Evolutionary conservation across 2,797 vertebrate genomes (phyloP), one percentile per base, ranked within the genome.

Genomic region (Aphelocoma californica): DNA sequence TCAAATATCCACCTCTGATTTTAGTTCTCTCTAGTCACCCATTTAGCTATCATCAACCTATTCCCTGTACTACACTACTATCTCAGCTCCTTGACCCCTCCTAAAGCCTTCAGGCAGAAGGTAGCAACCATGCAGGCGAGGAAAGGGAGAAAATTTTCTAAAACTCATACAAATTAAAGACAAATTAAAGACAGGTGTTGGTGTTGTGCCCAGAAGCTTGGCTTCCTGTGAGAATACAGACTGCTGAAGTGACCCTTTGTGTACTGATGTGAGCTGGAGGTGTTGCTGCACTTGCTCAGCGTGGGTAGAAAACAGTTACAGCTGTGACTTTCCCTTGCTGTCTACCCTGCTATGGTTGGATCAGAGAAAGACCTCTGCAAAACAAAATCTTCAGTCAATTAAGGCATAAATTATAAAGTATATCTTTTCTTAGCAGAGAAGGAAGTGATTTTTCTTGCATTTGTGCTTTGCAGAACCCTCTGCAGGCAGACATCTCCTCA

Each of bases 211-310:
- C 14, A 66, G 20, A 44, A 31, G 16, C 7, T 4, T 25, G 12
- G 20, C 36, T 50, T 61, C 24, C 25, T 65, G 10, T 34, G 62
- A 45, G 40, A 79, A n/a, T 19, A 24, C 5, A 80, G 44, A 21
- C 3, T 61, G 18, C 47, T 45, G 47, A 57, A 28, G 18, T 31
- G 11, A 42, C 26, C 12, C 4, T 36, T 53, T 83, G 21, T 11
- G 25, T 14, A 44, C 6, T 0, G 0, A 14, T 28, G 26, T 2
- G 5, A 82, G 31, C 19, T 66, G 42, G 29, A 51, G 32, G 16
- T 58, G 14, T 44, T 85, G 31, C 32, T 87, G 17, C 24, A 42
- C 83, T 62, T 67, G 18, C 50, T 40, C 0, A 1, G 24, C 2
- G 1, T 36, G 3, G 12, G 14, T 31, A 81, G 38, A 48, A 86